Base-by-base conservation (phyloP, 2,888 invertebrate species). In the Parnassius smintheus region DNA sequence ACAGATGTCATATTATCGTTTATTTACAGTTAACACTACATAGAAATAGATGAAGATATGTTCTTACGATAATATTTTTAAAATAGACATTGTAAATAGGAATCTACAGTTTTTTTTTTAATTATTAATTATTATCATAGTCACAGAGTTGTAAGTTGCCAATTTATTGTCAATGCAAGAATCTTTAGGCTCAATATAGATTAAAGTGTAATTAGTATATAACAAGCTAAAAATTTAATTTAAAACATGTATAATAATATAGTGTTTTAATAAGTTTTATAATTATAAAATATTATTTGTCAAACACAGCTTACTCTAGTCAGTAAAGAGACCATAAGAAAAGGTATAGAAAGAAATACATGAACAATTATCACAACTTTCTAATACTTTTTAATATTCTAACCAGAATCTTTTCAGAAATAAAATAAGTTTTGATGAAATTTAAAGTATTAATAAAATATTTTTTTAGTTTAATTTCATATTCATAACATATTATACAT, bases 281-380 rank as follows among this genome's bases (percentile, higher is more conserved):
- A 35, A 68, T 66, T 71, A 68, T 70, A 61, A 48, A 63, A 70
- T 75, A 75, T 89, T 91, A 91, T 91, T 91, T 91, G 91, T 91
- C 91, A 84, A 82, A 89, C 91, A 92, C 91, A 91, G 91, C 91
- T 85, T 81, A 75, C 74, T 78, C 79, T 84, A 87, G 76, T 81
- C 77, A 76, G 76, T 73, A 78, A 74, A 78, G 74, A 82, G 77
- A 79, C 73, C 12, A 55, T 61, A 18, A 35, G 35, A 35, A 35
- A 35, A 7, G 35, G 7, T 35, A 48, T 61, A 61, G 48, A 53
- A 61, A 66, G 64, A 69, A 68, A 70, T 67, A 42, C 48, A 56
- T 18, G 45, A 46, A 49, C 46, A 18, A 51, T 57, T 48, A 62
- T 62, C 57, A 62, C 53, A 42, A 56, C 44, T 62, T 57, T 51